Percentiles rank a stretch among this genome's conserved stretches.
phyloP scores from a whole-genome alignment of 2,888 invertebrate species.

The Eilema griseolum region DNA sequence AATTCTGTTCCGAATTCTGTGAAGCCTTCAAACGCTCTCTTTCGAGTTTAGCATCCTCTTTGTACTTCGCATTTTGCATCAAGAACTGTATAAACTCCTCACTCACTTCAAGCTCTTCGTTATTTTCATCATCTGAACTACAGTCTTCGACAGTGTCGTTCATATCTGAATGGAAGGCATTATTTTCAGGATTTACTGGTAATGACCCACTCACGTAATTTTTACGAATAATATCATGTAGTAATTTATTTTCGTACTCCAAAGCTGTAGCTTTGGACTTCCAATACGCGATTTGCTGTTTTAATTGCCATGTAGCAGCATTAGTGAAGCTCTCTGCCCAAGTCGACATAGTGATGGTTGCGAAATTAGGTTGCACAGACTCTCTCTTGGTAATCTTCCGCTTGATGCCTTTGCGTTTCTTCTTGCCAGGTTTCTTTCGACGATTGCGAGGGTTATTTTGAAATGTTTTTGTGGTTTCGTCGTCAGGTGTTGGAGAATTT shows the following conservation, averaged over 20 bases:
- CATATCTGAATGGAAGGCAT: slow-evolving; percentile 20
- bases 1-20: slow-evolving; percentile 47
- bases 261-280: slow-evolving; percentile 86
- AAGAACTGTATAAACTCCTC: slow-evolving; percentile 89
- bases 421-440: slow-evolving; percentile 61
- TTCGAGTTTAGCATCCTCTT: slow-evolving; percentile 71
- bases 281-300: slow-evolving; percentile 88
- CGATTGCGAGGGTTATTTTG: slow-evolving; percentile 48
- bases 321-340: slow-evolving; percentile 76
- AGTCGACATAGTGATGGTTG: slow-evolving; percentile 67
- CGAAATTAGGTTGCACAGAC: slow-evolving; percentile 39
- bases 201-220: slow-evolving; percentile 51
- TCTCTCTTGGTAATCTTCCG: slow-evolving; percentile 49
- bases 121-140: slow-evolving; percentile 56
- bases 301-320: slow-evolving; percentile 82
- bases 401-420: slow-evolving; percentile 49
- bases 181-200: not conserved
- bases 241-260: slow-evolving; percentile 86
- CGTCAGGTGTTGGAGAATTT: slow-evolving; percentile 52
- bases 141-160: slow-evolving; percentile 45
- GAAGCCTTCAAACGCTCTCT: slow-evolving; percentile 61
- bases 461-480: slow-evolving; percentile 41
- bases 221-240: slow-evolving; percentile 82
- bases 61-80: slow-evolving; percentile 86
- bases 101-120: slow-evolving; percentile 83